phyloP scores from a whole-genome alignment of 92 coral and sea anemone genomes.

The Epizoanthus scotinus region DNA sequence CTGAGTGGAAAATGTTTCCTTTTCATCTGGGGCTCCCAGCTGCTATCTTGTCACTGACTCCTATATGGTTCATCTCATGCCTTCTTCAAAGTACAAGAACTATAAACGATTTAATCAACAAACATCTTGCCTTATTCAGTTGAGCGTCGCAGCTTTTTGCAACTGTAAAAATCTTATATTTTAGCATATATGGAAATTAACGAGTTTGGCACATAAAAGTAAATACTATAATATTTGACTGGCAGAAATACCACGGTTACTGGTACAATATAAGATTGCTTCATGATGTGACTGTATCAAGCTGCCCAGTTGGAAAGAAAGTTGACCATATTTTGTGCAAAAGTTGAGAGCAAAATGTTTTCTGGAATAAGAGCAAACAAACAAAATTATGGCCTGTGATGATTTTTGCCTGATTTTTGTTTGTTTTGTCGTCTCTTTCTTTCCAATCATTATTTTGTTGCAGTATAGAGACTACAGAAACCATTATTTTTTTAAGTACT shows the following conservation, averaged over 20 bases:
- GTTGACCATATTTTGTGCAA: background rate
- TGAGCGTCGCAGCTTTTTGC: slow-evolving; percentile 6
- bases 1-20: slow-evolving; percentile 11
- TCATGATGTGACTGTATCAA: background rate
- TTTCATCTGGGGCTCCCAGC: slow-evolving; percentile 44
- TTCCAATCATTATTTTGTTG: background rate
- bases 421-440: background rate
- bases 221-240: too few species aligned
- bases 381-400: too few species aligned
- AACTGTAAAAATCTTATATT: background rate
- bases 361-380: too few species aligned
- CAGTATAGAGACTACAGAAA: slow-evolving; percentile 24
- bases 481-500: background rate
- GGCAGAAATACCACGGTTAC: background rate
- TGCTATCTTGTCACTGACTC: slow-evolving; percentile 51
- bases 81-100: slow-evolving; percentile 59
- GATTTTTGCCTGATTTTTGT: too few species aligned
- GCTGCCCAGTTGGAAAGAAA: slow-evolving; percentile 15
- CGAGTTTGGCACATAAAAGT: background rate
- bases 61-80: slow-evolving; percentile 78
- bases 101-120: slow-evolving; percentile 44
- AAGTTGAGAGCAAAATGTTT: background rate
- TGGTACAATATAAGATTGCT: slow-evolving; percentile 20
- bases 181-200: background rate
- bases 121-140: slow-evolving; percentile 55